A percentile compares a stretch with the other conserved stretches of the same genome.
phyloP scores from a whole-genome alignment of 2,113 vertebrate species.

The Plotosus lineatus region DNA sequence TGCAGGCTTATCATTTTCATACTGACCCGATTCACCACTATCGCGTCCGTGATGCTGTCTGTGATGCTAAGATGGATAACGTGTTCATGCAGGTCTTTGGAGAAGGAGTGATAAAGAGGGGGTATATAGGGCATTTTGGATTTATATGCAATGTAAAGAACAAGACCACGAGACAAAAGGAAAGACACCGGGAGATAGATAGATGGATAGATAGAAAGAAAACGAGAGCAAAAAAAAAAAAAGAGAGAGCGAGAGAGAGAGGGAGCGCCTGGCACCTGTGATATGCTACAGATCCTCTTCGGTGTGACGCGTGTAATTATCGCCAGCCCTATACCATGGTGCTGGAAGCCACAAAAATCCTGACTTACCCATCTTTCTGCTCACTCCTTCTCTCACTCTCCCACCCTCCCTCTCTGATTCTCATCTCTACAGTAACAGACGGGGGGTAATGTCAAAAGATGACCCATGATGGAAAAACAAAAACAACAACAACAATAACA shows the following conservation, averaged over 20 bases:
- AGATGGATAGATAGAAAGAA: conserved; percentile 56
- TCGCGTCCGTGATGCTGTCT: background rate
- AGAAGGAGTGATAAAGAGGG: background rate
- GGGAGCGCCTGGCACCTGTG: conserved; percentile 62
- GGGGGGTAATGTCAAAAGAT: background rate
- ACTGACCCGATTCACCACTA: background rate
- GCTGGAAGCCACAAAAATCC: conserved; percentile 46
- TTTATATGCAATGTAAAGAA: conserved; percentile 58
- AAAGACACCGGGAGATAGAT: conserved; percentile 51
- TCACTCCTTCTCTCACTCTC: conserved; percentile 16
- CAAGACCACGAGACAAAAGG: conserved; percentile 54
- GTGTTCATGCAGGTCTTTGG: conserved; percentile 28
- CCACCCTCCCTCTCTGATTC: background rate
- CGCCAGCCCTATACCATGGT: conserved; percentile 37
- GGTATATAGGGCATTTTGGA: no score
- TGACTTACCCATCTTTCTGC: conserved; percentile 49
- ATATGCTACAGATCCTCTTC: conserved; percentile 55
- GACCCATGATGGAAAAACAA: conserved; percentile 21
- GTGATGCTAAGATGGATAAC: conserved; percentile 14
- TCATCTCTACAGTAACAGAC: conserved; percentile 10
- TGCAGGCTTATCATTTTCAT: background rate
- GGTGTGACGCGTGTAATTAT: conserved; percentile 54
- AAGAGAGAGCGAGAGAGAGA: conserved; percentile 38
- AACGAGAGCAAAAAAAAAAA: conserved; percentile 45
- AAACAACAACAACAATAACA: conserved; percentile 3